Evolutionary conservation across 1,140 invertebrate species (phyloP).

Genomic region (Papilio glaucus): DNA sequence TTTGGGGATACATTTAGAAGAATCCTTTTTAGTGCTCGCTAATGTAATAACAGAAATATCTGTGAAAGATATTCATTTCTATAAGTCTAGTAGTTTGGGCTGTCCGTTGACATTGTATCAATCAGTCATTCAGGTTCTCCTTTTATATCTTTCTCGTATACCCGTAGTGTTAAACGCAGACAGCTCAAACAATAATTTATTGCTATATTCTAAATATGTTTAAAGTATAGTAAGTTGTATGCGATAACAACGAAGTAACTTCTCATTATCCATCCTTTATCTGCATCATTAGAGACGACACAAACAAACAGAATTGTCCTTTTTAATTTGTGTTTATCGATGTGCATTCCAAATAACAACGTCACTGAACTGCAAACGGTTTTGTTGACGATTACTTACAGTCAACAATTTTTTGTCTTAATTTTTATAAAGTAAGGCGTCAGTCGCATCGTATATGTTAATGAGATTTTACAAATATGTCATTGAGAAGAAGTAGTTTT

Average conservation of each 20-base stretch:
- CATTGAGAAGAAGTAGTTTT: no score
- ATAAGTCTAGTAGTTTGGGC: no score
- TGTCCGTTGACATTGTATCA: no score
- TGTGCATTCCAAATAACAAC: constrained; percentile 1
- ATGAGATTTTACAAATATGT: no score
- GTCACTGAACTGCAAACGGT: constrained; percentile 9
- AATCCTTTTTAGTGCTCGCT: no score
- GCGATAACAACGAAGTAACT: not conserved
- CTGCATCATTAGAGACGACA: constrained; percentile 3
- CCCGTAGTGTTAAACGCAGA: no score
- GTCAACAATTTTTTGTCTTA: not conserved
- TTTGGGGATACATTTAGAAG: no score
- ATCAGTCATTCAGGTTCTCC: no score
- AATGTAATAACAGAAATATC: no score
- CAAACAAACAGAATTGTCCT: constrained; percentile 16
- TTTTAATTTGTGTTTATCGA: constrained; percentile 16
- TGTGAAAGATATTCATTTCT: no score
- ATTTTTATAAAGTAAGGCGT: not conserved
- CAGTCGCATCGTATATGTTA: not conserved
- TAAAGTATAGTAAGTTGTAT: constrained; percentile 37
- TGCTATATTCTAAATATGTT: not conserved
- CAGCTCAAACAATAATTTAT: no score
- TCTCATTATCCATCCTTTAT: constrained; percentile 20
- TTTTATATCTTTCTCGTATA: no score
- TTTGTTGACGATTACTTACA: not conserved